phyloP scores from a whole-genome alignment of 2,888 invertebrate genomes.

The Acanthosoma haemorrhoidale region DNA sequence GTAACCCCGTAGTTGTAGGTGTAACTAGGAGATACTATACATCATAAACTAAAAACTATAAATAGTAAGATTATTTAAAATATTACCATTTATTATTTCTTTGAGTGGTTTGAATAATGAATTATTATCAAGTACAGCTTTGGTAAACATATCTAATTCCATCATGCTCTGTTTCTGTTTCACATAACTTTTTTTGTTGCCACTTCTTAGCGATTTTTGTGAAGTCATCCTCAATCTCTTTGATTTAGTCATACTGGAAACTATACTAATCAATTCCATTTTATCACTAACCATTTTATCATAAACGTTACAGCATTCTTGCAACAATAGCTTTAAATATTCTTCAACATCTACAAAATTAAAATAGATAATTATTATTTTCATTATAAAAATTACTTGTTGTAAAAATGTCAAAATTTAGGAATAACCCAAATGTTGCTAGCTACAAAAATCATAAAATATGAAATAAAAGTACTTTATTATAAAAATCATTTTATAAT shows the following conservation, averaged over 20 bases:
- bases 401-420: no score
- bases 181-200: not conserved
- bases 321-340: not conserved
- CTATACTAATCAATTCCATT: no score
- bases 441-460: no score
- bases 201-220: not conserved
- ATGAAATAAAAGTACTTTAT: no score
- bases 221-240: not conserved
- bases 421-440: no score
- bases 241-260: not conserved
- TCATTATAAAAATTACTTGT: no score
- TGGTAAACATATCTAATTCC: not conserved
- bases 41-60: no score
- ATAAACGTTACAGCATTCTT: not conserved
- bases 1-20: no score
- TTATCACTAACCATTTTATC: no score
- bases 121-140: not conserved
- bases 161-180: not conserved
- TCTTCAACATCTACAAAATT: not conserved
- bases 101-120: not conserved
- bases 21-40: no score
- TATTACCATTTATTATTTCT: not conserved
- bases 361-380: not conserved
- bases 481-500: no score
- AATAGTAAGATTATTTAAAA: not conserved